phyloP scores from a whole-genome alignment of 2,888 invertebrate genomes.

The Rotaria socialis region DNA sequence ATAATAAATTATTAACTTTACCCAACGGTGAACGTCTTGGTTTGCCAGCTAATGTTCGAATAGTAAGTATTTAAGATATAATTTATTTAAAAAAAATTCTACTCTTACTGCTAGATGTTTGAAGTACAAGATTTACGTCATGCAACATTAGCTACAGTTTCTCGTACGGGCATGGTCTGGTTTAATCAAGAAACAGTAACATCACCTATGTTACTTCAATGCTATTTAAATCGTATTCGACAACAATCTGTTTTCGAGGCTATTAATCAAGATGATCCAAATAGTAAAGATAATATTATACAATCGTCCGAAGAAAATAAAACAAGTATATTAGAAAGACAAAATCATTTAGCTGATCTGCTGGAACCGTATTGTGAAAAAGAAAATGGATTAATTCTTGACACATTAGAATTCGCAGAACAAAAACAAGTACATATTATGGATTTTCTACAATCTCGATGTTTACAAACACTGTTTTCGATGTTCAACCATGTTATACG shows the following conservation, averaged over 20 bases:
- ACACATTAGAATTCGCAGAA: conserved; percentile 81
- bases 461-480: conserved; percentile 88
- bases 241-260: conserved; percentile 58
- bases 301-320: conserved; percentile 16
- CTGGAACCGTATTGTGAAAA: conserved; percentile 81
- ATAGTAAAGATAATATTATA: conserved; percentile 18
- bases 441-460: conserved; percentile 95
- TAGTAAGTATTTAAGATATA: conserved; percentile 51
- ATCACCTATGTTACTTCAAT: conserved; percentile 83
- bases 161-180: conserved; percentile 99
- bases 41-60: conserved; percentile 81
- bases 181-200: conserved; percentile 83
- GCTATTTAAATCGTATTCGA: conserved; percentile 78
- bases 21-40: conserved; percentile 97
- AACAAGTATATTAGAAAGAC: conserved; percentile 26
- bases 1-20: conserved; percentile 90
- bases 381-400: conserved; percentile 80
- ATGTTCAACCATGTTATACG: conserved; percentile 89
- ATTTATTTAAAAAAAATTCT: too few relatives aligned
- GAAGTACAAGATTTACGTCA: conserved; percentile 90
- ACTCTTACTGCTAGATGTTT: conserved; percentile 61
- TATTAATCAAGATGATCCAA: background rate
- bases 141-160: conserved; percentile 95
- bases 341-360: conserved; percentile 65
- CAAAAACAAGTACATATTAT: conserved; percentile 77